Evolutionary conservation across 1,140 invertebrate genomes (phyloP), one percentile per base, ranked within the genome.

Genomic region (Cydia fagiglandana): DNA sequence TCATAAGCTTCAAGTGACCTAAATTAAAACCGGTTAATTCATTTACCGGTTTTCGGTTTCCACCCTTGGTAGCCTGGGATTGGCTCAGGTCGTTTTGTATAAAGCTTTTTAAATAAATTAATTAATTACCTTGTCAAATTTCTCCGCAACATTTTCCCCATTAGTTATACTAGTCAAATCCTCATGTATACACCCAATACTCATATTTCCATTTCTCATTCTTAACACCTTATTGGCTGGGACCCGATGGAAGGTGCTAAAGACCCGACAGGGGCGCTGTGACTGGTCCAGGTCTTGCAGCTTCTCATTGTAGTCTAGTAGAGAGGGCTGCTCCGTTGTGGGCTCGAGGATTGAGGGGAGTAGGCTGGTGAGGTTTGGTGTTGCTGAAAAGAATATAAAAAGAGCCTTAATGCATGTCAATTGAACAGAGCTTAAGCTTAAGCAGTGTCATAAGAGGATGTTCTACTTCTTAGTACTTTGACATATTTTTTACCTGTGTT

Each of bases 251-350:
- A 89, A 86, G 30, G 85, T 87, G 45, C 86, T 88, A 75, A 83
- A 87, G 10, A 91, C 82, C 68, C 85, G 78, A 70, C 86, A 90
- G 61, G 87, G 88, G 75, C 83, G 84, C 56, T 81, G 82, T 10
- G 84, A 79, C 5, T 80, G 70, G 73, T 81, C 82, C 73, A 74
- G 78, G 45, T 78, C 70, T 30, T 80, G 80, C 7, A 91, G 78
- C 68, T 91, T 91, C 61, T 91, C 88, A 47, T 88, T 91, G 73
- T 86, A 88, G 1, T 91, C 89, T 28, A 91, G 61, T 74, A 90
- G 75, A 0, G 84, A 86, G 56, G 80, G 76, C 15, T 86, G 83
- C 5, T 87, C 74, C 7, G 80, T 80, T 6, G 80, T 66, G 7
- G 56, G 73, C 73, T 87, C 78, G 53, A 90, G 75, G 50, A 91